Evolutionary conservation across 2,888 invertebrate genomes (phyloP), one percentile per base, ranked within the genome.

Genomic region (Orchesellides sinensis): DNA sequence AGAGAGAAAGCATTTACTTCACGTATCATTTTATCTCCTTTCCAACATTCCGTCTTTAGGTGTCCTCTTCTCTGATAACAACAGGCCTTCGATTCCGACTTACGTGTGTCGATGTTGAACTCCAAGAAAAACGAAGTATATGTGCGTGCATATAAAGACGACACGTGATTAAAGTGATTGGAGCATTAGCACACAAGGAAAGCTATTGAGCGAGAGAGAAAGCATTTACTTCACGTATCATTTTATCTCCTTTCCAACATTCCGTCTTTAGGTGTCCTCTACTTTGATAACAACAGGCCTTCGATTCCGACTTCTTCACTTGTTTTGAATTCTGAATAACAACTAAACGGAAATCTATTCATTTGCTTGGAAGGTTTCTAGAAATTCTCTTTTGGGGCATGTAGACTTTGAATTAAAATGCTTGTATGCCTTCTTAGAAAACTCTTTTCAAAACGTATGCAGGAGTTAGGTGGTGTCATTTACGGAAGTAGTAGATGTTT

Each of bases 101-200:
- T 2, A 40, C 10, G n/a, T 32, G 6, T 32, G 32, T 32, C 5
- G 5, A 32, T 40, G 14, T 40, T 40, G 8, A 52, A 19, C 52
- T 21, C 19, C 17, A 10, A 52, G 17, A 25, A 23, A 25, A 56
- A 17, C 21, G 14, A 10, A 14, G 8, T 21, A 23, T 10, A 29
- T 35, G 23, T 32, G 40, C 19, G 21, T 54, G 65, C 19, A 40
- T 5, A 25, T 75, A 65, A 54, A 75, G 65, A 12, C 3, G 75
- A 29, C 75, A 56, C 77, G 77, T 77, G 77, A 77, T 68, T 40
- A n/a, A 61, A 68, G 45, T 61, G 77, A 77, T 77, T 68, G 68
- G 66, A 59, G 21, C 45, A 65, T 66, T 66, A 75, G 49, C 32
- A 21, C 12, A 40, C 35, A 49, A 40, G n/a, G n/a, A n/a, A n/a